Evolutionary conservation across 2,888 invertebrate genomes (phyloP).

Genomic region (Cepaea hortensis): DNA sequence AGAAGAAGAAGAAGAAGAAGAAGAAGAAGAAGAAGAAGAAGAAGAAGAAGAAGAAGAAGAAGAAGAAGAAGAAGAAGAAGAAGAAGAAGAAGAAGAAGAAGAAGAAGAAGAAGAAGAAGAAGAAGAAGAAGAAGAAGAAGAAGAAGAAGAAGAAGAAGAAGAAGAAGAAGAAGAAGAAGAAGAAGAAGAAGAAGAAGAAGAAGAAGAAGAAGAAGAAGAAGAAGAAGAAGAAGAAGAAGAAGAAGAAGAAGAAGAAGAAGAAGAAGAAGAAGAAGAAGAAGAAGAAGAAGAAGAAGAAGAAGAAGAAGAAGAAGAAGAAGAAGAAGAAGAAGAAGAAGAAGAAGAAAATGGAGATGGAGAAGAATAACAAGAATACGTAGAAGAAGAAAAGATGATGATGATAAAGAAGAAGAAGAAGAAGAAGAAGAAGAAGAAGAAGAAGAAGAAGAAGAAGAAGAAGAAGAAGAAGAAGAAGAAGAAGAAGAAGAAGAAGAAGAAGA

Average conservation of each 20-base stretch:
- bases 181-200: no score
- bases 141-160: neutral
- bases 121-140: neutral
- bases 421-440: constrained; percentile 15
- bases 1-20: constrained; percentile 1
- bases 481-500: neutral
- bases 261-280: neutral
- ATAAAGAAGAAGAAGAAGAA: constrained; percentile 19
- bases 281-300: neutral
- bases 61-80: neutral
- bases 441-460: neutral
- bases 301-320: neutral
- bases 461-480: neutral
- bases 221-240: neutral
- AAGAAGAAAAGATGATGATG: constrained; percentile 14
- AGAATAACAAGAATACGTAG: neutral
- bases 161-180: neutral
- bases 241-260: neutral
- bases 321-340: neutral
- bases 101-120: neutral
- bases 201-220: neutral
- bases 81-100: neutral
- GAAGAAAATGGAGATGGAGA: neutral
- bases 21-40: neutral
- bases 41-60: neutral